These are phyloP conservation scores for Archocentrus centrarchus DNA, from an alignment of 2,113 vertebrate species.

Conservation along the genomic window DNA sequence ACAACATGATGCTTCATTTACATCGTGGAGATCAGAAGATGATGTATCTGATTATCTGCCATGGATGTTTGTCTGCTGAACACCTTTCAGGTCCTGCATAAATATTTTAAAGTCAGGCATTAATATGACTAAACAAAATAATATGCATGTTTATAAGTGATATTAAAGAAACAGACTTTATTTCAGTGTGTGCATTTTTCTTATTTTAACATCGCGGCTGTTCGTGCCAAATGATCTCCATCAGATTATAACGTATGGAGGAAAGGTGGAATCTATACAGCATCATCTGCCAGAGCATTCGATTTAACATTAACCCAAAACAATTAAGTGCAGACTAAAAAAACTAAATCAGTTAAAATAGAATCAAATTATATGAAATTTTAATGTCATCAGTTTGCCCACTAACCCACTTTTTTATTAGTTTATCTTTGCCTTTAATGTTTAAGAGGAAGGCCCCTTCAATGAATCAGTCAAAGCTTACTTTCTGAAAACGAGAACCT, in stretches of 20 bases:
- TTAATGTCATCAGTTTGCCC: not conserved
- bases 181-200: too few relatives aligned
- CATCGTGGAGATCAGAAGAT: not conserved
- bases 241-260: not conserved
- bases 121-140: not conserved
- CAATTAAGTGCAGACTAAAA: not conserved
- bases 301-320: not conserved
- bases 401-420: too few relatives aligned
- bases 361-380: not conserved
- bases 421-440: not conserved
- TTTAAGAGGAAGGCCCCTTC: not conserved
- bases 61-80: not conserved
- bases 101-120: not conserved
- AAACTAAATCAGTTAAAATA: too few relatives aligned
- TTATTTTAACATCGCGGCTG: too few relatives aligned
- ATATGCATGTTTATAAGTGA: not conserved
- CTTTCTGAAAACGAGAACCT: not conserved
- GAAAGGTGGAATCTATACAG: not conserved
- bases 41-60: not conserved
- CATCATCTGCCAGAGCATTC: accelerated
- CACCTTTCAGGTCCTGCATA: not conserved
- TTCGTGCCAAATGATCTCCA: not conserved
- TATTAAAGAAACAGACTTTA: too few relatives aligned
- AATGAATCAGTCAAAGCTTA: not conserved
- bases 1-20: not conserved